Conservation (phyloP, 2,113 vertebrate genomes). For the Muntiacus reevesi region DNA sequence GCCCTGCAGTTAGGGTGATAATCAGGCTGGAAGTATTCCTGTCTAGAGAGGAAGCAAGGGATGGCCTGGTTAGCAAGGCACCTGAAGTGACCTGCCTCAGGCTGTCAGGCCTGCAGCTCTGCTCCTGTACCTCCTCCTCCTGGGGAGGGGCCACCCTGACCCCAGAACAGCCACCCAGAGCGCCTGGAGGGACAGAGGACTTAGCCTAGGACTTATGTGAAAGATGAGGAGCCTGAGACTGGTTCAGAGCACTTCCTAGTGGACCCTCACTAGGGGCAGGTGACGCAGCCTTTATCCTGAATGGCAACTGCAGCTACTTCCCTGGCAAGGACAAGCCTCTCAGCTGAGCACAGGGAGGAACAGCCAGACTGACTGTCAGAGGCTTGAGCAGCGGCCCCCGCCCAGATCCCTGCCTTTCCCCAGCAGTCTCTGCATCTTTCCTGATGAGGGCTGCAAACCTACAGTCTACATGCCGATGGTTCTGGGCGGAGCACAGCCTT, state of each 20-base stretch:
- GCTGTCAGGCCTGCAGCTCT: neutral
- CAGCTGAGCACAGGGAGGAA: accelerated
- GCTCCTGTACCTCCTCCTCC: neutral
- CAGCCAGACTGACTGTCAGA: neutral
- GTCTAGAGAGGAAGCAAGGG: neutral
- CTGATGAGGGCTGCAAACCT: neutral
- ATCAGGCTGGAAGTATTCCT: slow-evolving; percentile 84
- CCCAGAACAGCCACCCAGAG: neutral
- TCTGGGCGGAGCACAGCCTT: neutral
- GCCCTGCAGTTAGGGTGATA: slow-evolving; percentile 88
- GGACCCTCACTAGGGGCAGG: neutral
- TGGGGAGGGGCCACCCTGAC: neutral
- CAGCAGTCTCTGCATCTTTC: neutral
- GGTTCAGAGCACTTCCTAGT: neutral
- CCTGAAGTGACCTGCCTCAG: neutral
- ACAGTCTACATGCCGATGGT: accelerated
- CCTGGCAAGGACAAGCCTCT: neutral
- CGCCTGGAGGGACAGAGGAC: neutral
- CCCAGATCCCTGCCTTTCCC: neutral
- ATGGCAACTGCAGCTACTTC: neutral
- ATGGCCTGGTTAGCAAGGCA: neutral
- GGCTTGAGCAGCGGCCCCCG: neutral
- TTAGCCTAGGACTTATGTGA: neutral
- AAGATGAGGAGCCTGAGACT: too few species aligned
- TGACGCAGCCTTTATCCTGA: neutral